These are phyloP conservation scores for Brachionus calyciflorus DNA, from an alignment of 1,140 invertebrate genomes.

Conservation along the genomic window DNA sequence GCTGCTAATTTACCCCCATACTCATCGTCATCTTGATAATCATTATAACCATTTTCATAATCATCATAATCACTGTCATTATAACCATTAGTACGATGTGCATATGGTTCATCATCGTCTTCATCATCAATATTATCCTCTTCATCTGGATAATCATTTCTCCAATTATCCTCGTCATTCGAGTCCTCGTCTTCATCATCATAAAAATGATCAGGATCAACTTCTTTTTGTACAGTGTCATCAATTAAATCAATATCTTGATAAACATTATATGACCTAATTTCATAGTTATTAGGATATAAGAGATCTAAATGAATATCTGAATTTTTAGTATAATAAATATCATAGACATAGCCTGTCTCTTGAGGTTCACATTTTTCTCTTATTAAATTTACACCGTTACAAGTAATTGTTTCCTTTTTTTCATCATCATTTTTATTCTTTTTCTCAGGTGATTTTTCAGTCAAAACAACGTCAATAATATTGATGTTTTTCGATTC, in stretches of 20 bases:
- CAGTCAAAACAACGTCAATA: conserved; percentile 13
- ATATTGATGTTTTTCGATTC: conserved; percentile 8
- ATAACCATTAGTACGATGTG: not conserved
- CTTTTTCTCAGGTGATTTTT: not conserved
- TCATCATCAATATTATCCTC: conserved; percentile 20
- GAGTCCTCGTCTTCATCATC: conserved; percentile 44
- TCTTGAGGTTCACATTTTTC: not conserved
- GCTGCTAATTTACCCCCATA: not conserved
- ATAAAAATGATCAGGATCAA: not conserved
- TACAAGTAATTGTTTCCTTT: not conserved
- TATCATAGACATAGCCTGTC: conserved; percentile 26
- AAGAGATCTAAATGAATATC: conserved; percentile 33
- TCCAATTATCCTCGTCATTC: conserved; percentile 39
- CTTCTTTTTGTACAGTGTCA: conserved; percentile 12
- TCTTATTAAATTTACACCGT: conserved; percentile 31
- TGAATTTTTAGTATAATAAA: conserved; percentile 30
- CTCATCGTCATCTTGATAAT: conserved; percentile 20
- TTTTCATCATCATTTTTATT: not conserved
- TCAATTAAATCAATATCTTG: conserved; percentile 29
- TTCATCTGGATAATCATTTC: conserved; percentile 45
- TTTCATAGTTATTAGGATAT: conserved; percentile 37
- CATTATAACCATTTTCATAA: conserved; percentile 19
- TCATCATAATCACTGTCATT: conserved; percentile 20
- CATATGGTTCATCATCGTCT: conserved; percentile 12
- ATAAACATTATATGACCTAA: conserved; percentile 34